Percentiles rank a stretch among this genome's conserved stretches.
These are phyloP conservation scores for Acanthurus leucopareius DNA, from an alignment of 2,797 vertebrate genomes.

Conservation along the genomic window DNA sequence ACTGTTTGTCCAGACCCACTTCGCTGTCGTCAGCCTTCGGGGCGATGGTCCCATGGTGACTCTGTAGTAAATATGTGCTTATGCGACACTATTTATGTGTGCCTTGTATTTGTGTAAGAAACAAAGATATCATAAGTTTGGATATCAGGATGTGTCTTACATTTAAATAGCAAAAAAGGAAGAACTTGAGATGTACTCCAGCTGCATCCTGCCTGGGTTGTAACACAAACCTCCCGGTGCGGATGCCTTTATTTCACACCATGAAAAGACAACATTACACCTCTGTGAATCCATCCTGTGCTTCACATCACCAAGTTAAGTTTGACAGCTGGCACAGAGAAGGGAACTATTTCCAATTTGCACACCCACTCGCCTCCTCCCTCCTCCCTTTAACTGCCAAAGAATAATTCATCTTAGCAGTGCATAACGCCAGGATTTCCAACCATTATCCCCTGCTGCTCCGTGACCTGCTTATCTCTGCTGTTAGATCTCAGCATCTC, in stretches of 20 bases:
- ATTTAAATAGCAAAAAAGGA: neutral
- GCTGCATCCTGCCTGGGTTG: neutral
- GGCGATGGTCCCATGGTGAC: constrained; percentile 22
- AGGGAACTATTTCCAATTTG: constrained; percentile 39
- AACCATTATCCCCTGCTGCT: constrained; percentile 42
- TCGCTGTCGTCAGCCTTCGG: constrained; percentile 50
- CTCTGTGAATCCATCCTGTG: constrained; percentile 20
- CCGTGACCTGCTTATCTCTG: constrained; percentile 43
- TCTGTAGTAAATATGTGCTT: constrained; percentile 22
- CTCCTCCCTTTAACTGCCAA: constrained; percentile 42
- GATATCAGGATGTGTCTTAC: neutral
- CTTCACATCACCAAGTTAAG: constrained; percentile 30
- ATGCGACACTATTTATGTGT: constrained; percentile 10
- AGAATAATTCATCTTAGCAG: constrained; percentile 52
- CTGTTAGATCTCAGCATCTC: constrained; percentile 30
- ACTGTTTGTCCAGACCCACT: constrained; percentile 68
- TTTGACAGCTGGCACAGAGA: constrained; percentile 61
- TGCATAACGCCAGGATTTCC: constrained; percentile 55
- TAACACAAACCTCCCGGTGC: constrained; percentile 13
- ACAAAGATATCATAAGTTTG: neutral
- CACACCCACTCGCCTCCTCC: constrained; percentile 11
- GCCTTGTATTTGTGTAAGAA: neutral
- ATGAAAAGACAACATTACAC: constrained; percentile 36
- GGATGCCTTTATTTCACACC: constrained; percentile 46
- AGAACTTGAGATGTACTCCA: neutral